Evolutionary conservation across 2,797 vertebrate genomes (phyloP).

Genomic region (Florisuga fusca): DNA sequence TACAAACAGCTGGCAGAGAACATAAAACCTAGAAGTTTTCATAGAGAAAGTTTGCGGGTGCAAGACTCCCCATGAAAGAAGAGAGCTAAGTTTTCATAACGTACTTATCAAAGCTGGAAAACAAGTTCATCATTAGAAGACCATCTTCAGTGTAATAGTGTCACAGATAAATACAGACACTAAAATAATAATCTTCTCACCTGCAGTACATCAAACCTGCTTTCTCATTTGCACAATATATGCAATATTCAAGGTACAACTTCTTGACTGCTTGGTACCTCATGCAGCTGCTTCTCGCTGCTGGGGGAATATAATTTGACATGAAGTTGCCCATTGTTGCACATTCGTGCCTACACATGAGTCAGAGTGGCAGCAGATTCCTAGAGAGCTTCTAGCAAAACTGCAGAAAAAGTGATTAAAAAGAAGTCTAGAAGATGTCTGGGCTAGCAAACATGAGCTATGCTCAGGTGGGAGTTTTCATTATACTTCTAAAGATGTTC

Average conservation of each 20-base stretch:
- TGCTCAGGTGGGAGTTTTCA: neutral
- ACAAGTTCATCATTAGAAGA: neutral
- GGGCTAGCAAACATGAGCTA: neutral
- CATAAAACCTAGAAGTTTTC: neutral
- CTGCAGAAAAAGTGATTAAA: neutral
- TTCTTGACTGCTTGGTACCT: neutral
- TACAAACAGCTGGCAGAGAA: neutral
- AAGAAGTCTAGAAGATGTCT: neutral
- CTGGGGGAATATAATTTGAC: neutral
- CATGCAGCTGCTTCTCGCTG: neutral
- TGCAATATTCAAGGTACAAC: neutral
- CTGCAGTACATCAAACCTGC: neutral
- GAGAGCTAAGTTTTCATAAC: neutral
- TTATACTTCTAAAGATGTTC: neutral
- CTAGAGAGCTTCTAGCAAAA: neutral
- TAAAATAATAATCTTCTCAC: neutral
- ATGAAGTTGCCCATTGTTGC: neutral
- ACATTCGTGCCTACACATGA: fast-evolving
- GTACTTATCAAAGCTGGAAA: neutral
- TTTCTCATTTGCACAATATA: neutral
- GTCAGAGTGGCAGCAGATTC: neutral
- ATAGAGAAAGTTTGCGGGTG: neutral
- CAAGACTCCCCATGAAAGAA: neutral
- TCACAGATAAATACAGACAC: neutral
- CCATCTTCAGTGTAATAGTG: neutral